These are phyloP conservation scores for Calliphora vomitoria DNA, from an alignment of 2,888 invertebrate genomes.

Conservation along the genomic window DNA sequence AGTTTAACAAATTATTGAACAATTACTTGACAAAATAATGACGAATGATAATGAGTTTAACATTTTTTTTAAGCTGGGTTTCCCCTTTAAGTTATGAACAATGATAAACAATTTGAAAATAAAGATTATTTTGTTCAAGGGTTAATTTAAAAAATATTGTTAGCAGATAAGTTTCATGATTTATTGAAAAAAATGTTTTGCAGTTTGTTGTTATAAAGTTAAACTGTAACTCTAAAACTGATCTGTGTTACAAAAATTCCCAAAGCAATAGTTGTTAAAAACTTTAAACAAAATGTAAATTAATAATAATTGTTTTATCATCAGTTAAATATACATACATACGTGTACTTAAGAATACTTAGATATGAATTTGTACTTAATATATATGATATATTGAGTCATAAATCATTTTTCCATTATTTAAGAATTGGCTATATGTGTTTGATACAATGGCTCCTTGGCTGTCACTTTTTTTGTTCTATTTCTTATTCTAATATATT, in stretches of 20 bases:
- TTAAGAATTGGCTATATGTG: slow-evolving; percentile 14
- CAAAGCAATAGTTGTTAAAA: neutral
- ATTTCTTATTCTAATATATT: slow-evolving; percentile 27
- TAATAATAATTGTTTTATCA: neutral
- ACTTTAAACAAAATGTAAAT: neutral
- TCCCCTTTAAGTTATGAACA: neutral
- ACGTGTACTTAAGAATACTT: slow-evolving; percentile 8
- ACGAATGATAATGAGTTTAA: neutral
- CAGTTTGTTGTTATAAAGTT: neutral
- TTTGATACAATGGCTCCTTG: neutral
- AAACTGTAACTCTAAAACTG: neutral
- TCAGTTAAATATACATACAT: neutral
- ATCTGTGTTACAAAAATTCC: neutral
- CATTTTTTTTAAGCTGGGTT: neutral
- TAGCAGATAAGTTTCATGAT: no score
- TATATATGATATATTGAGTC: neutral
- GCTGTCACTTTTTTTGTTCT: no score
- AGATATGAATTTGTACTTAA: neutral
- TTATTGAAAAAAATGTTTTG: no score
- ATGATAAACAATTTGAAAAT: neutral
- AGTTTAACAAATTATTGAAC: neutral
- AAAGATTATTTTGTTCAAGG: neutral
- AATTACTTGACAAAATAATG: neutral
- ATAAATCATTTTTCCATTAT: slow-evolving; percentile 42
- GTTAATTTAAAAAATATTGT: no score